A percentile compares a stretch with the other conserved stretches of the same genome.
phyloP scores from a whole-genome alignment of 2,888 invertebrate genomes.

The Drosophila sordidapex region DNA sequence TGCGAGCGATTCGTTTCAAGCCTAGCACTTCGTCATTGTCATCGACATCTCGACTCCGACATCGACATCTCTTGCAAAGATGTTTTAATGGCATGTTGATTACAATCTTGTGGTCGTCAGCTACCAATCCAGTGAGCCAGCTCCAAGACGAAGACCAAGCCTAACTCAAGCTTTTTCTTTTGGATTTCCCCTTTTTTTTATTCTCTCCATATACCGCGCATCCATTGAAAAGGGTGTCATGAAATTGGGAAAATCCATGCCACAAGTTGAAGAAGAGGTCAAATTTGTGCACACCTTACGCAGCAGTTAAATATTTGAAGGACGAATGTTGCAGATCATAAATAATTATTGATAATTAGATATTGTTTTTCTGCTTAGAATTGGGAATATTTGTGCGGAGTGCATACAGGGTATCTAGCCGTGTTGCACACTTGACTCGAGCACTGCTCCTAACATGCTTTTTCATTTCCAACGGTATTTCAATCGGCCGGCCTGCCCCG shows the following conservation, averaged over 20 bases:
- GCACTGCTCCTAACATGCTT: background rate
- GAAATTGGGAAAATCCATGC: background rate
- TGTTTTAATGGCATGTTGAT: conserved; percentile 82
- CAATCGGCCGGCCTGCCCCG: conserved; percentile 53
- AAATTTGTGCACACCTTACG: background rate
- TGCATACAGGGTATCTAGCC: background rate
- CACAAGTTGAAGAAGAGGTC: background rate
- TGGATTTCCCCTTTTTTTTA: conserved; percentile 45
- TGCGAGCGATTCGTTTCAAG: conserved; percentile 71
- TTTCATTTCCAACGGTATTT: conserved; percentile 71
- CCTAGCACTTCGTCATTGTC: conserved; percentile 76
- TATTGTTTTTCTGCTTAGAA: background rate
- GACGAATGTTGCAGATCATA: background rate
- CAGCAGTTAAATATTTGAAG: background rate
- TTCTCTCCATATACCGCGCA: conserved; percentile 19
- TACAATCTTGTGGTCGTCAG: conserved; percentile 79
- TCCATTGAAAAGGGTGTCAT: background rate
- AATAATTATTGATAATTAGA: background rate
- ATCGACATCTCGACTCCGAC: conserved; percentile 58
- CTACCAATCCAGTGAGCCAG: conserved; percentile 17
- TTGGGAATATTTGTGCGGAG: too few relatives aligned
- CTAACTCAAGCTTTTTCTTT: conserved; percentile 52
- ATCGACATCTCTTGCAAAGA: conserved; percentile 78
- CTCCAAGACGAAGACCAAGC: conserved; percentile 10
- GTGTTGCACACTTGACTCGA: background rate